Evolutionary conservation across 2,888 invertebrate species (phyloP), one percentile per base, ranked within the genome.

Genomic region (Thumatha senex): DNA sequence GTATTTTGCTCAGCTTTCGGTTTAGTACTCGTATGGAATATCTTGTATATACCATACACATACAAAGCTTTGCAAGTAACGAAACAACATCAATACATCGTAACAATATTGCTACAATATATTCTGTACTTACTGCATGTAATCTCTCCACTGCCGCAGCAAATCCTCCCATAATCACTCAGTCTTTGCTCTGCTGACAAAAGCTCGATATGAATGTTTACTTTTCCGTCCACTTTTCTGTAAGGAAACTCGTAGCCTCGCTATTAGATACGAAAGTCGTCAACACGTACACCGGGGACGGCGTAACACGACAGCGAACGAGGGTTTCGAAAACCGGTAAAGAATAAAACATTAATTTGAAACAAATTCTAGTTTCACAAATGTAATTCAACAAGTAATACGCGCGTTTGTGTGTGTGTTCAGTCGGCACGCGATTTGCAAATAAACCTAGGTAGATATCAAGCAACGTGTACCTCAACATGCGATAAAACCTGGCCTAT

Each of bases 391-490:
- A 87, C 85, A 85, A 84, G 84, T 84, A 82, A 64, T 11, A 31
- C 11, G 8, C 75, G 74, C 72, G 58, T 72, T 67, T 78, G 71
- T 75, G 78, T 78, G 77, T 75, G 72, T 72, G 78, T 78, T 76
- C 30, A 36, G 65, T 58, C 39, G 60, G 73, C 90, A 89, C 89
- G 89, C 89, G 86, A 89, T 89, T 85, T 78, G 83, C 84, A 89
- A 89, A 89, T 90, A 90, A 90, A 89, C 70, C 83, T 79, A 80
- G 76, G 74, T 81, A 87, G 87, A 87, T 88, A 89, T 84, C 84
- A 86, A 86, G 82, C 80, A 80, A 69, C 74, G 78, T 74, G 82
- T 67, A 68, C 75, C 73, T 68, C 68, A 73, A 76, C 82, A 86
- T 81, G 84, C 88, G 84, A 89, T 88, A 84, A 84, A 84, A 82